Evolutionary conservation across 2,888 invertebrate genomes (phyloP).

Genomic region (Scrobipalpa atriplicella): DNA sequence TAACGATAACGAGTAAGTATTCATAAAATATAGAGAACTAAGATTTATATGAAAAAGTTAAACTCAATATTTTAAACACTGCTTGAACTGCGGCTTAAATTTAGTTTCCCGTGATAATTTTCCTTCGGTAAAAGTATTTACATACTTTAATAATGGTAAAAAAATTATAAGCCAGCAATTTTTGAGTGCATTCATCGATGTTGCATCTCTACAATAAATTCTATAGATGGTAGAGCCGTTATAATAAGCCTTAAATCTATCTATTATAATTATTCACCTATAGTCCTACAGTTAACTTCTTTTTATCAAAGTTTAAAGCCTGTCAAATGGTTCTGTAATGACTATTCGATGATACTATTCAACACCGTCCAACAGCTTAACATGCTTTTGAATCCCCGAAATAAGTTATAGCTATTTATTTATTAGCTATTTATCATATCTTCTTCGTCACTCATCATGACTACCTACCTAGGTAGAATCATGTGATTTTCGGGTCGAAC

Average conservation of each 20-base stretch:
- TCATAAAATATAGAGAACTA: background rate
- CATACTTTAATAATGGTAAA: too few relatives aligned
- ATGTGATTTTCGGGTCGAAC: too few relatives aligned
- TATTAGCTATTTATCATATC: background rate
- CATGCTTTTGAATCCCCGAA: background rate
- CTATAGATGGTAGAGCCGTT: too few relatives aligned
- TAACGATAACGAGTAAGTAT: background rate
- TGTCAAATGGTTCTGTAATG: background rate
- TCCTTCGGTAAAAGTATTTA: too few relatives aligned
- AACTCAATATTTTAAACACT: too few relatives aligned
- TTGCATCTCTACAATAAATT: too few relatives aligned
- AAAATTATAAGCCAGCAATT: too few relatives aligned
- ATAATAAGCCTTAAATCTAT: background rate
- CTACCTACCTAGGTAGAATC: too few relatives aligned
- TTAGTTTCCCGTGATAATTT: too few relatives aligned
- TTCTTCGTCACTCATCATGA: background rate
- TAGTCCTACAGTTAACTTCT: background rate
- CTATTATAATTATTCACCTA: background rate
- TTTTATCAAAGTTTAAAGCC: background rate
- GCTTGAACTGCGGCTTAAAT: too few relatives aligned
- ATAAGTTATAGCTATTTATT: background rate
- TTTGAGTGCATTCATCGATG: too few relatives aligned
- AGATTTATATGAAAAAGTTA: background rate
- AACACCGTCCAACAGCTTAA: background rate
- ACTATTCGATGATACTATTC: background rate